Evolutionary conservation across 1,140 invertebrate genomes (phyloP).

Genomic region (Fopius arisanus): DNA sequence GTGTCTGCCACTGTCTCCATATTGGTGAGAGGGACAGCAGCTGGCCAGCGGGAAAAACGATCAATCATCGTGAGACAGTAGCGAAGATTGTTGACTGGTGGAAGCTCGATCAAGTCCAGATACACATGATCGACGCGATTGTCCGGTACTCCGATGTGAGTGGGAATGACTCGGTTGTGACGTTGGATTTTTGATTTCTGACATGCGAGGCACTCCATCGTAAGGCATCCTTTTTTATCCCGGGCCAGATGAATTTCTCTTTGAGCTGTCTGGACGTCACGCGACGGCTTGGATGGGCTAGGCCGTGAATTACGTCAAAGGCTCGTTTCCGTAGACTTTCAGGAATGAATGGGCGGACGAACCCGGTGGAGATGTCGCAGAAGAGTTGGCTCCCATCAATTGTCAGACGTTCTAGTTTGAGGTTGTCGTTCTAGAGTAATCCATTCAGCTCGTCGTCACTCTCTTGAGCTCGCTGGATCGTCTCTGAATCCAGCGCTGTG

Average conservation of each 20-base stretch:
- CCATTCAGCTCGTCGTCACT: background rate
- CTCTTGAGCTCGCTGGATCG: background rate
- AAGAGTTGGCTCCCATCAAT: constrained; percentile 15
- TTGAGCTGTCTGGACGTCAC: constrained; percentile 26
- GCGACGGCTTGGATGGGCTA: constrained; percentile 42
- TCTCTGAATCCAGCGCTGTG: background rate
- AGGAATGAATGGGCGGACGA: constrained; percentile 43
- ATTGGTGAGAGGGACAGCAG: background rate
- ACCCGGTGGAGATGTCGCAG: constrained; percentile 34
- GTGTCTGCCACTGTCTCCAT: constrained; percentile 28
- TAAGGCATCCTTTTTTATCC: constrained; percentile 33
- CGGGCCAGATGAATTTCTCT: constrained; percentile 43
- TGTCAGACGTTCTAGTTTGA: constrained; percentile 34
- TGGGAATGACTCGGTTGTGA: constrained; percentile 25
- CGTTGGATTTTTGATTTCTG: constrained; percentile 39
- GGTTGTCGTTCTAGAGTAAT: background rate
- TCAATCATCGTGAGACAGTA: constrained; percentile 6
- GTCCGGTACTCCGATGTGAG: constrained; percentile 14
- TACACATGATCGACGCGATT: background rate
- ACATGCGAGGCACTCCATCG: constrained; percentile 38
- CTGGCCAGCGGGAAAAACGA: background rate
- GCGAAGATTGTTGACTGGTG: background rate
- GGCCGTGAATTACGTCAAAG: constrained; percentile 42
- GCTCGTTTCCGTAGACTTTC: constrained; percentile 29
- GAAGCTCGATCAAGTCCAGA: background rate